phyloP scores from a whole-genome alignment of 2,888 invertebrate genomes.

The Tetheella fluctuosa region DNA sequence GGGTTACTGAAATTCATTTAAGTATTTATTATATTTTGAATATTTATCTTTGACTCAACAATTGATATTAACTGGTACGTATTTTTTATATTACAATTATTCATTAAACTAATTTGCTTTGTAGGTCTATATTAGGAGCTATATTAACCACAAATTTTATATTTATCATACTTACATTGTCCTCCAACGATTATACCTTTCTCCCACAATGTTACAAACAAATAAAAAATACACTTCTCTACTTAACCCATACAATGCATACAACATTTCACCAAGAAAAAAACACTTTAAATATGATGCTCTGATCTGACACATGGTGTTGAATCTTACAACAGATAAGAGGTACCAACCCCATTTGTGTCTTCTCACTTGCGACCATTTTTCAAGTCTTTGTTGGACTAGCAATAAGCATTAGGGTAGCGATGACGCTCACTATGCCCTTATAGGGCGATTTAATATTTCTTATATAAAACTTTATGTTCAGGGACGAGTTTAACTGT shows the following conservation, averaged over 20 bases:
- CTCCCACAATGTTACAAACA: neutral
- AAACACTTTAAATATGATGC: slow-evolving; percentile 53
- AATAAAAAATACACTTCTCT: neutral
- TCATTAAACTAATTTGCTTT: neutral
- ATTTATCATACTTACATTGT: neutral
- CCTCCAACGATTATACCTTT: neutral
- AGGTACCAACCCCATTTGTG: slow-evolving; percentile 76
- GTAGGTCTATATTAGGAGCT: neutral
- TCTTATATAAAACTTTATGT: slow-evolving; percentile 49
- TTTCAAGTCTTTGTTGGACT: slow-evolving; percentile 78
- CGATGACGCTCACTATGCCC: slow-evolving; percentile 57
- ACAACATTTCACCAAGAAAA: slow-evolving; percentile 32
- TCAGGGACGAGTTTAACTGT: slow-evolving; percentile 28
- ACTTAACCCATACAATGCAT: slow-evolving; percentile 29
- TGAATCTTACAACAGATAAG: slow-evolving; percentile 72
- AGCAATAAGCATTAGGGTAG: slow-evolving; percentile 72
- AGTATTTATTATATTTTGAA: neutral
- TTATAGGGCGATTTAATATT: slow-evolving; percentile 53
- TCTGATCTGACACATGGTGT: slow-evolving; percentile 55
- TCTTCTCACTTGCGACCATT: slow-evolving; percentile 71
- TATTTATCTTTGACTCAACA: neutral
- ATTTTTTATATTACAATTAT: neutral
- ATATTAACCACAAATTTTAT: neutral
- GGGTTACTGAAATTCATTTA: slow-evolving; percentile 27
- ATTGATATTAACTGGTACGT: neutral